Evolutionary conservation across 2,113 vertebrate species (phyloP).

Genomic region (Clarias macrocephalus): DNA sequence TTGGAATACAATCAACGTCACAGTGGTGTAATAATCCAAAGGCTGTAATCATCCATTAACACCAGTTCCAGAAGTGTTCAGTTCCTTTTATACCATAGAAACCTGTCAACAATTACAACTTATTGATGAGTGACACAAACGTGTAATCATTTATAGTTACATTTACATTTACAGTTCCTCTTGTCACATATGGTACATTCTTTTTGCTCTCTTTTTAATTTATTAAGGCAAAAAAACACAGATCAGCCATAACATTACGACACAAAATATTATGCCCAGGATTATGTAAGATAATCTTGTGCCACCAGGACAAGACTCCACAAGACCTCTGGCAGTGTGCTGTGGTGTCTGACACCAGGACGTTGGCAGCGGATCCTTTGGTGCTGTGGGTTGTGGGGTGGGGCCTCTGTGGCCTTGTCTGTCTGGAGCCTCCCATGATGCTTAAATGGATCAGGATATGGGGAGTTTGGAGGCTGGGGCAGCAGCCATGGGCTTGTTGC

Average conservation of each 20-base stretch:
- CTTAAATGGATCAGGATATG: no score
- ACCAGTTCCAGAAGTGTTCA: neutral
- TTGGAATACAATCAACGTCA: neutral
- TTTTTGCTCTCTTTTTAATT: neutral
- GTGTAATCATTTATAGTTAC: neutral
- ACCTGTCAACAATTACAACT: neutral
- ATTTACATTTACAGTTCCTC: neutral
- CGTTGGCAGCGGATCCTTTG: no score
- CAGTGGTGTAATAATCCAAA: neutral
- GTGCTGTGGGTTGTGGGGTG: no score
- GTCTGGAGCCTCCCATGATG: no score
- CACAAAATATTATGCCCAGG: no score
- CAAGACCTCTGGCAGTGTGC: no score
- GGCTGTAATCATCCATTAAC: neutral
- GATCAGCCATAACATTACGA: neutral
- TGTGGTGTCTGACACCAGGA: no score
- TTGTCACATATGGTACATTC: neutral
- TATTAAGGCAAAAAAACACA: neutral
- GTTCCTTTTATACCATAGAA: neutral
- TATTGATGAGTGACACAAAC: neutral
- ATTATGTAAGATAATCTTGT: no score
- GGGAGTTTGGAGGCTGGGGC: no score
- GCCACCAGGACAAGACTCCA: no score
- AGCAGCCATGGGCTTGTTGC: no score
- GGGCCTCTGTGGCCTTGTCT: no score